phyloP scores from a whole-genome alignment of 2,888 invertebrate genomes.

The Archips crataeganus region DNA sequence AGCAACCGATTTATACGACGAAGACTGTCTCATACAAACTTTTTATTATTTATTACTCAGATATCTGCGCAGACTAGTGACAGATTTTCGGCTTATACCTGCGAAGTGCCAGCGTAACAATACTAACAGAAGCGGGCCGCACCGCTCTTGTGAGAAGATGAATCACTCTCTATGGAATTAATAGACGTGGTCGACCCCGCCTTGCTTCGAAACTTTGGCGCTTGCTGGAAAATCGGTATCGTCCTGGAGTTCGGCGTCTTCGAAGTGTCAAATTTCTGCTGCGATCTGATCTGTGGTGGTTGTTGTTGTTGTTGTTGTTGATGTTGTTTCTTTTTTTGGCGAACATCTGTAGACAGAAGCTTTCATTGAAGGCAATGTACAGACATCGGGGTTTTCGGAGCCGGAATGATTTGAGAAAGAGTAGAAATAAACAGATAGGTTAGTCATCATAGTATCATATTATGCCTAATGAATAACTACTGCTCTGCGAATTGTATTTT shows the following conservation, averaged over 20 bases:
- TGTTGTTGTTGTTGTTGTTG: slow-evolving; percentile 26
- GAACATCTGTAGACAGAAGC: slow-evolving; percentile 62
- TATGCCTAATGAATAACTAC: too few relatives aligned
- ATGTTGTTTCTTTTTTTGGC: slow-evolving; percentile 49
- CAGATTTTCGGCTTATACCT: background rate
- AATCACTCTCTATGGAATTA: slow-evolving; percentile 67
- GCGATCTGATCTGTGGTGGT: background rate
- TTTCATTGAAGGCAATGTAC: background rate
- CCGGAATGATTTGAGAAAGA: too few relatives aligned
- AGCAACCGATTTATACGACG: too few relatives aligned
- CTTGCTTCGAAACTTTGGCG: slow-evolving; percentile 70
- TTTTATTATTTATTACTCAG: background rate
- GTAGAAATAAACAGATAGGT: too few relatives aligned
- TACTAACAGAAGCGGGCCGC: slow-evolving; percentile 45
- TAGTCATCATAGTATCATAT: too few relatives aligned
- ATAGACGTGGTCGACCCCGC: slow-evolving; percentile 70
- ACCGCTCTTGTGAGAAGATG: slow-evolving; percentile 50
- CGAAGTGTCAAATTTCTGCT: slow-evolving; percentile 30
- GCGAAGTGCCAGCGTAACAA: background rate
- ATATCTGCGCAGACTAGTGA: background rate
- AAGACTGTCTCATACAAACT: too few relatives aligned
- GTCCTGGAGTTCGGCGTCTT: slow-evolving; percentile 46
- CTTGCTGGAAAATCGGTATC: slow-evolving; percentile 56
- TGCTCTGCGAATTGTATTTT: too few relatives aligned
- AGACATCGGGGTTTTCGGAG: too few relatives aligned